phyloP scores from a whole-genome alignment of 2,888 invertebrate genomes.

The Trichogramma evanescens region DNA sequence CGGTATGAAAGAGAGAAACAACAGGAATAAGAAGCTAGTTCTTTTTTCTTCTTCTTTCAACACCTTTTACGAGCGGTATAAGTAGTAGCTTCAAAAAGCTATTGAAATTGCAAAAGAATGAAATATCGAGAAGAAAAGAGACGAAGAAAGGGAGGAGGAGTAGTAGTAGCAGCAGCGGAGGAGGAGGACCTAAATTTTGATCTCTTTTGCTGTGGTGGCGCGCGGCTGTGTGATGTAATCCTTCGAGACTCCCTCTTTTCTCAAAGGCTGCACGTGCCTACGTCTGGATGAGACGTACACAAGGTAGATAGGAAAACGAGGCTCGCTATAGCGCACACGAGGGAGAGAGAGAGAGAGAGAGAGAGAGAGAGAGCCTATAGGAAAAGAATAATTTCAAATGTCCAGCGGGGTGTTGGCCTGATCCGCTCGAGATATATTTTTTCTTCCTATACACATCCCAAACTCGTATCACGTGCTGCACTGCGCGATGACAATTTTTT shows the following conservation, averaged over 20 bases:
- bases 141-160: background rate
- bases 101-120: background rate
- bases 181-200: slow-evolving; percentile 6
- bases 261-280: background rate
- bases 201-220: slow-evolving; percentile 1
- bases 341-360: background rate
- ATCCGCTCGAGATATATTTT: too few relatives aligned
- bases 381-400: too few relatives aligned
- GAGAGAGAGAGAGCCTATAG: too few relatives aligned
- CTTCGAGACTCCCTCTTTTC: slow-evolving; percentile 1
- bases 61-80: too few relatives aligned
- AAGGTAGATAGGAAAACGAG: too few relatives aligned
- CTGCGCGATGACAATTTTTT: too few relatives aligned
- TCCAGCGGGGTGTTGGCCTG: too few relatives aligned
- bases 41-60: too few relatives aligned
- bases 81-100: too few relatives aligned
- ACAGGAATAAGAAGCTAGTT: background rate
- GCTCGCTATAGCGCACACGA: background rate
- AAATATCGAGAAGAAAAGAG: background rate
- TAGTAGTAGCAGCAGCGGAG: background rate
- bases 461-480: too few relatives aligned
- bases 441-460: too few relatives aligned
- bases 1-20: background rate
- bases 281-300: background rate
- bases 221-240: slow-evolving; percentile 5